Base-by-base conservation (phyloP, 2,113 vertebrate genomes). In the Grantiella picta region DNA sequence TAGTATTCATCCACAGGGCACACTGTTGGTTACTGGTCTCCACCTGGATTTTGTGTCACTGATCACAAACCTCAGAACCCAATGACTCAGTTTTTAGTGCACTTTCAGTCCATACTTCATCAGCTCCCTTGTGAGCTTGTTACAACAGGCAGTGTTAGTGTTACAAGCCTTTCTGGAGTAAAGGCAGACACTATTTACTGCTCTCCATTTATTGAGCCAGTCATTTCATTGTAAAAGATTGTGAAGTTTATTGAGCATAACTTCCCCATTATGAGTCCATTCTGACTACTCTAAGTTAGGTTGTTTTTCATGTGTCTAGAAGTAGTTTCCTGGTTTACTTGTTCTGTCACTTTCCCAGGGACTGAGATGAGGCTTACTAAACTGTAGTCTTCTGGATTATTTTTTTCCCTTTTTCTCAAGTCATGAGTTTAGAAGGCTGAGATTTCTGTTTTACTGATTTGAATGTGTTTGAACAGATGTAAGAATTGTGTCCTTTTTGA, bases 191-290 rank as follows among this genome's bases (percentile, higher is more conserved):
- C 9, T 28, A 7, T 28, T 17, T 40, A 12, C 29, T 75, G 15
- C 21, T 78, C 33, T 85, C 3, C 13, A 5, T 33, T n/a, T 81
- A 2, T 18, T 0, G 0, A 53, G 31, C 14, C 16, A 73, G 33
- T 73, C 10, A 16, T 90, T 81, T 70, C 6, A 16, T 61, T 12
- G 2, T 23, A 49, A 61, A 29, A 40, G 7, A 11, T 73, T 79
- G 28, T 8, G 28, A n/a, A 0, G 12, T 40, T 66, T 5, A 9
- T 85, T 40, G 79, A 57, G 13, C 1, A 4, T 84, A 63, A 61
- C n/a, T 85, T 94, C 4, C 10, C 6, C 3, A 0, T 50, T 57
- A 20, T 3, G 5, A 71, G 72, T 54, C 13, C 15, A 16, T 69
- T 31, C 18, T 84, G n/a, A 35, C 33, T 72, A 2, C 16, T 81